Conservation (phyloP, 2,797 vertebrate genomes). For the Gymnoscopelus microlampas region DNA sequence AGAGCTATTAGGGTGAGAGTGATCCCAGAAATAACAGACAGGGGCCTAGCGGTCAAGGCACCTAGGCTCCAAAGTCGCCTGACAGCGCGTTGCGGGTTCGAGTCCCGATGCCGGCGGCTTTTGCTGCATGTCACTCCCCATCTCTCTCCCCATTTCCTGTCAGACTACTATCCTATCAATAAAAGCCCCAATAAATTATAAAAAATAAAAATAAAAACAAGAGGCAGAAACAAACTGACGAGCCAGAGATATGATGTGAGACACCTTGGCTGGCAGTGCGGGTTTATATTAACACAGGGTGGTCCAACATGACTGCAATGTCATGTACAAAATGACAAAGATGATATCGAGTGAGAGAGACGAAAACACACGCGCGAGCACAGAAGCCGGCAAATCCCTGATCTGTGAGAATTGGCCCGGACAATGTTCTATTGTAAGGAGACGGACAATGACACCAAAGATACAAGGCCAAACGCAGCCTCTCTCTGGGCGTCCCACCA, state of each 20-base stretch:
- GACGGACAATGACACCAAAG: constrained; percentile 70
- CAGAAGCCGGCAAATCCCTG: constrained; percentile 42
- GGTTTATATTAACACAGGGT: constrained; percentile 80
- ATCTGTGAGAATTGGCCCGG: constrained; percentile 63
- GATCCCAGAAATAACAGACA: not conserved
- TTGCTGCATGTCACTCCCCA: too few species aligned
- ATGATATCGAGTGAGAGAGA: constrained; percentile 59
- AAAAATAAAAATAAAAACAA: not conserved
- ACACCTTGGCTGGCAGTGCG: constrained; percentile 47
- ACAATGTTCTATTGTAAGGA: constrained; percentile 77
- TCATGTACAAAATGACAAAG: constrained; percentile 76
- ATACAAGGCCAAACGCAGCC: constrained; percentile 38
- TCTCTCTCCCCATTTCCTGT: too few species aligned
- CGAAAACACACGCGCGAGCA: constrained; percentile 29
- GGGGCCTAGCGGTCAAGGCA: too few species aligned
- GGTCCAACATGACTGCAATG: constrained; percentile 76
- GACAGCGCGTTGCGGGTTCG: too few species aligned
- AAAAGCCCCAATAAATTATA: too few species aligned
- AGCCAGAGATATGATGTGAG: constrained; percentile 54
- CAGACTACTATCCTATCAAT: too few species aligned
- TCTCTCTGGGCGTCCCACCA: constrained; percentile 47
- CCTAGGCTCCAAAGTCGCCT: too few species aligned
- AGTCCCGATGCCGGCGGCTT: too few species aligned
- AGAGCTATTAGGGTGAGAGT: constrained; percentile 33
- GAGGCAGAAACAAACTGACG: constrained; percentile 27